These are phyloP conservation scores for Picathartes gymnocephalus DNA, from an alignment of 2,113 vertebrate species.

Conservation along the genomic window DNA sequence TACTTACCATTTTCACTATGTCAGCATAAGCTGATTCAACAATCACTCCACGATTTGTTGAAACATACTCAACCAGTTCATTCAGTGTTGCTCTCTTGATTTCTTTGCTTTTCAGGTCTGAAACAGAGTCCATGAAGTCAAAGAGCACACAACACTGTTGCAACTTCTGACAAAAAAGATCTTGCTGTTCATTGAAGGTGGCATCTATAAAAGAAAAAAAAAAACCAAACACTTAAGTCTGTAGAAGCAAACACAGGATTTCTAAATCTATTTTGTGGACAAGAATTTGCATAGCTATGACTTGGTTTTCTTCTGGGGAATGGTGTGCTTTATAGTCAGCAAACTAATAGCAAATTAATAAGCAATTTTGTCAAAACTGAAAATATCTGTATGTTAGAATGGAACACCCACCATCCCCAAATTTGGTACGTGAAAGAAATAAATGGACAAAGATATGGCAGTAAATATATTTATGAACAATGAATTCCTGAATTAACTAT, in stretches of 20 bases:
- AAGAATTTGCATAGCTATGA: background rate
- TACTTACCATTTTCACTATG: slow-evolving; percentile 88
- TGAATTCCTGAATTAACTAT: background rate
- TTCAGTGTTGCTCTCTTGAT: slow-evolving; percentile 95
- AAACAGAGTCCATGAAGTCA: slow-evolving; percentile 95
- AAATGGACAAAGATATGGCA: accelerated
- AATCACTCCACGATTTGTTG: slow-evolving; percentile 94
- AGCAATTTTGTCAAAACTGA: background rate
- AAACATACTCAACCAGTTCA: slow-evolving; percentile 96
- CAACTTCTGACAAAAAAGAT: slow-evolving; percentile 94
- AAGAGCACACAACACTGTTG: slow-evolving; percentile 96
- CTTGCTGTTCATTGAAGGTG: slow-evolving; percentile 89
- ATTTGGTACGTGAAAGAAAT: background rate
- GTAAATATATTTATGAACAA: background rate
- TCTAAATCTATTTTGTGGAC: background rate
- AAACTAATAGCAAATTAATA: background rate
- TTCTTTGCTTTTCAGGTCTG: slow-evolving; percentile 97
- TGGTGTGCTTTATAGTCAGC: background rate
- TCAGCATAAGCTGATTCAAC: slow-evolving; percentile 93
- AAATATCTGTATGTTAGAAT: background rate
- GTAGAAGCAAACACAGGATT: background rate
- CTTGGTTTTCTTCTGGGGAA: background rate
- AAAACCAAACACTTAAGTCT: background rate
- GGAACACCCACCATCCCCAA: background rate
- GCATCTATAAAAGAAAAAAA: slow-evolving; percentile 80